Evolutionary conservation across 2,888 invertebrate species (phyloP).

Genomic region (Tortricodes alternella): DNA sequence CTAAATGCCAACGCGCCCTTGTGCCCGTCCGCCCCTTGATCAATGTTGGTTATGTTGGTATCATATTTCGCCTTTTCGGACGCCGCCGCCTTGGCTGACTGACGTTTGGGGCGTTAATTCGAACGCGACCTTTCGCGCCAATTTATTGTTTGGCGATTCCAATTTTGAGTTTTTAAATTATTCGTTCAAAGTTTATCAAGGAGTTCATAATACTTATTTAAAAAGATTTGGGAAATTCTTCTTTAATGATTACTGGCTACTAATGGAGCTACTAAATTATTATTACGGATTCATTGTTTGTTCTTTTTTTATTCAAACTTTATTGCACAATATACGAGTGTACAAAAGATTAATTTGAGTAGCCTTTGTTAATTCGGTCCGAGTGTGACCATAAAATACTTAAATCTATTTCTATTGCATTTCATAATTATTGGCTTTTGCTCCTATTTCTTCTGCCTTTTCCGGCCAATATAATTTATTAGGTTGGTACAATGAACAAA

Average conservation of each 20-base stretch:
- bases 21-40: constrained; percentile 29
- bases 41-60: constrained; percentile 13
- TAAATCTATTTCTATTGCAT: neutral
- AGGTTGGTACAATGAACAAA: too few relatives aligned
- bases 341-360: too few relatives aligned
- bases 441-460: too few relatives aligned
- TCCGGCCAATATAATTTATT: neutral
- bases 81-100: constrained; percentile 37
- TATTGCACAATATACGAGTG: too few relatives aligned
- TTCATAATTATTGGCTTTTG: too few relatives aligned
- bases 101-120: constrained; percentile 39
- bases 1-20: constrained; percentile 36
- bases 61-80: constrained; percentile 38
- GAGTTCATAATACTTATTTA: too few relatives aligned
- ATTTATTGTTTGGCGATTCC: constrained; percentile 40
- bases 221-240: too few relatives aligned
- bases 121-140: constrained; percentile 45
- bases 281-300: too few relatives aligned
- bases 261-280: too few relatives aligned
- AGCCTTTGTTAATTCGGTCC: too few relatives aligned
- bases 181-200: neutral
- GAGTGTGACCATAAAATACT: neutral
- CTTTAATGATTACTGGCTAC: too few relatives aligned
- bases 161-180: constrained; percentile 29
- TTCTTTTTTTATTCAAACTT: too few relatives aligned